Evolutionary conservation across 2,113 vertebrate species (phyloP).

Genomic region (Atherinomorus stipes): DNA sequence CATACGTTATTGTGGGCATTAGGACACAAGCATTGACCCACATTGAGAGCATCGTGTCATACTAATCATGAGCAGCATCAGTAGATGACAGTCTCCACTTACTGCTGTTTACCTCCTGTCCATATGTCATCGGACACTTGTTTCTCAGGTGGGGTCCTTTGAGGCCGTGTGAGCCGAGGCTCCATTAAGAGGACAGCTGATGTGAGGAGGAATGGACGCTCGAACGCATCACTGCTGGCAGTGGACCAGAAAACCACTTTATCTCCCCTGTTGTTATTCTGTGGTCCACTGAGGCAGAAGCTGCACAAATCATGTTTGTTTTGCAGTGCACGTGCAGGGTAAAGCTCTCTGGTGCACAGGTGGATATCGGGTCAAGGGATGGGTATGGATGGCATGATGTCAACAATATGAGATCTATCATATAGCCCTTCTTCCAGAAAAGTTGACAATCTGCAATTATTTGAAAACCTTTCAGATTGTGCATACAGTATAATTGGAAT

Average conservation of each 20-base stretch:
- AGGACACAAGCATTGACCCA: constrained; percentile 39
- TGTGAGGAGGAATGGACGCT: constrained; percentile 64
- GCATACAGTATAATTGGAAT: background rate
- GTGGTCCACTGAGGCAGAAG: constrained; percentile 47
- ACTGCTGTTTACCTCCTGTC: constrained; percentile 37
- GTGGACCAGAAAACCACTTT: constrained; percentile 70
- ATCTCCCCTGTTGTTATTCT: constrained; percentile 60
- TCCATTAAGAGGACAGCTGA: constrained; percentile 63
- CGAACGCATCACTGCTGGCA: constrained; percentile 58
- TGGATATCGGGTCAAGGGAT: constrained; percentile 7
- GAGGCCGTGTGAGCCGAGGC: constrained; percentile 18
- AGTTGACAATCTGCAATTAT: background rate
- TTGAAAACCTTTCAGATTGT: background rate
- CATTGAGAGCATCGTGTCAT: constrained; percentile 34
- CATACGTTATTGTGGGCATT: constrained; percentile 38
- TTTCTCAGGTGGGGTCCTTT: constrained; percentile 56
- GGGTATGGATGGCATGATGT: background rate
- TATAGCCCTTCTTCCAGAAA: background rate
- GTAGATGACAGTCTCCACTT: constrained; percentile 47
- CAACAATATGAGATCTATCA: background rate
- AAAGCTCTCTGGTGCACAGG: constrained; percentile 21
- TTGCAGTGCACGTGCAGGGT: constrained; percentile 30
- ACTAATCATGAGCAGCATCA: constrained; percentile 45
- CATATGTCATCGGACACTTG: constrained; percentile 30
- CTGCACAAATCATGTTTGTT: constrained; percentile 54